Percentiles rank a stretch among this genome's conserved stretches.
phyloP scores from a whole-genome alignment of 2,888 invertebrate species.

The Phorcus lineatus region DNA sequence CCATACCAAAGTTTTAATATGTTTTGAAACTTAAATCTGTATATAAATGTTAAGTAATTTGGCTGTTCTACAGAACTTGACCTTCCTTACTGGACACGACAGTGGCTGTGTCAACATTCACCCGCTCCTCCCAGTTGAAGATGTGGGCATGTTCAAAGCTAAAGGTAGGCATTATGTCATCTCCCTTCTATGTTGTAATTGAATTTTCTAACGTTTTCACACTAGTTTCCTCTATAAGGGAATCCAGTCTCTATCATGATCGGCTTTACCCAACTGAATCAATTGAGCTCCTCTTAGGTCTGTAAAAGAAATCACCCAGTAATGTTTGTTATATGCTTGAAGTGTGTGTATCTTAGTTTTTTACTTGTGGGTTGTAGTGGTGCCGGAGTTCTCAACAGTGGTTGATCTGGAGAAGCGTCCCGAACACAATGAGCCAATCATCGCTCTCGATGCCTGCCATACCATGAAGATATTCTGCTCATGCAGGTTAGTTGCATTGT shows the following conservation, averaged over 20 bases:
- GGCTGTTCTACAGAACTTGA: conserved; percentile 52
- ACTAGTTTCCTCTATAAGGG: too few relatives aligned
- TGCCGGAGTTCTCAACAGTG: conserved; percentile 52
- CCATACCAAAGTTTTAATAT: too few relatives aligned
- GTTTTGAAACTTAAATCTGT: too few relatives aligned
- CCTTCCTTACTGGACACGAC: conserved; percentile 66
- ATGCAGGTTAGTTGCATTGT: conserved; percentile 55
- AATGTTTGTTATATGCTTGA: too few relatives aligned
- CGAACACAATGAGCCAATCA: conserved; percentile 64
- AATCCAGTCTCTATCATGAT: too few relatives aligned
- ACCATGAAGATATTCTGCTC: conserved; percentile 62
- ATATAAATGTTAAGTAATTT: background rate
- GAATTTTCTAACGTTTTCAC: too few relatives aligned
- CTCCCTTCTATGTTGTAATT: too few relatives aligned
- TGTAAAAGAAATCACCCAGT: too few relatives aligned
- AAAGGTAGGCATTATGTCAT: conserved; percentile 44
- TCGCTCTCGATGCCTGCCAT: conserved; percentile 64
- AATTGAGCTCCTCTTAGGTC: too few relatives aligned
- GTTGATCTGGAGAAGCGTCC: conserved; percentile 52
- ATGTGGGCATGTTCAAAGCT: conserved; percentile 53
- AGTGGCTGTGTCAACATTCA: conserved; percentile 64
- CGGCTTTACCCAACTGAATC: too few relatives aligned
- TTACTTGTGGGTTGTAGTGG: conserved; percentile 40
- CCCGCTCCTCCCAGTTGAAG: conserved; percentile 54
- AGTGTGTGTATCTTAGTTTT: background rate